A percentile compares a stretch with the other conserved stretches of the same genome.
Evolutionary conservation across 92 coral and sea anemone species (phyloP).

Genomic region (Paramuricea clavata): DNA sequence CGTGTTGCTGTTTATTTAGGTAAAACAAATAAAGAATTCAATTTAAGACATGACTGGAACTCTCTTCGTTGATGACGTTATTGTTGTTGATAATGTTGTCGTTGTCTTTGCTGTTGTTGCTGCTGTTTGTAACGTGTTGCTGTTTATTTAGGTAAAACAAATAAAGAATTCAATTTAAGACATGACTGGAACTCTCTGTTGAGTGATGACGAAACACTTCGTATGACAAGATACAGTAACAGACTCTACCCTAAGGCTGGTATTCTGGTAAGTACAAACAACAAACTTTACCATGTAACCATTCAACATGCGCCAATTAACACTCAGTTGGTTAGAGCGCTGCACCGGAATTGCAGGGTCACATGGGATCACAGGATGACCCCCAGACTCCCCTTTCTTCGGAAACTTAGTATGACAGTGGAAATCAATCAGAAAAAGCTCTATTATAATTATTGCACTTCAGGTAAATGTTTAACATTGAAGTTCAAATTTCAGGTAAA

Average conservation of each 20-base stretch:
- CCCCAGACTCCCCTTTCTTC: too few species aligned
- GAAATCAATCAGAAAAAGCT: too few species aligned
- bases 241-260: conserved; percentile 89
- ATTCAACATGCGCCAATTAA: too few species aligned
- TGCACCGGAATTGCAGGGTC: too few species aligned
- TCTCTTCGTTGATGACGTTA: conserved; percentile 57
- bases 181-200: conserved; percentile 99
- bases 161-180: conserved; percentile 93
- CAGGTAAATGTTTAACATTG: too few species aligned
- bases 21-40: conserved; percentile 97
- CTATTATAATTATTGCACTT: too few species aligned
- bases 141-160: conserved; percentile 82
- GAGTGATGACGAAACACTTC: conserved; percentile 94
- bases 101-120: neutral
- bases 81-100: neutral
- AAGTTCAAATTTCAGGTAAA: too few species aligned
- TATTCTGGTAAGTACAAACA: conserved; percentile 73
- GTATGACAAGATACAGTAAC: conserved; percentile 86
- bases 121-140: neutral
- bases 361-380: too few species aligned
- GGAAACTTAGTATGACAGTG: too few species aligned
- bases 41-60: conserved; percentile 98
- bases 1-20: conserved; percentile 60
- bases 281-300: too few species aligned
- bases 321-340: too few species aligned